These are phyloP conservation scores for Drosophila anomelani DNA, from an alignment of 2,888 invertebrate genomes.

Conservation along the genomic window DNA sequence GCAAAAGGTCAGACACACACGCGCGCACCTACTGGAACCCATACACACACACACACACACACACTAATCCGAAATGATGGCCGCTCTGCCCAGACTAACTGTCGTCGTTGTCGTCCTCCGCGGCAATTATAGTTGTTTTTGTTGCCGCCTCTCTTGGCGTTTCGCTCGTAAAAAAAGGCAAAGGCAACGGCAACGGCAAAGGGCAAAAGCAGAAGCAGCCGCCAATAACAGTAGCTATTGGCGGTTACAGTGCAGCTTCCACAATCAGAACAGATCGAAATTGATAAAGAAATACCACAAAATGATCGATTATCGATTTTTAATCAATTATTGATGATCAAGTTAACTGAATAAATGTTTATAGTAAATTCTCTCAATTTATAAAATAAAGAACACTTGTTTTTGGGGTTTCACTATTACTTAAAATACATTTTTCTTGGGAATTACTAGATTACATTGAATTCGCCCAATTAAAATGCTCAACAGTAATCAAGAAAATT, in stretches of 20 bases:
- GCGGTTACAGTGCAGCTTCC: conserved; percentile 1
- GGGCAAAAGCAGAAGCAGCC: conserved; percentile 1
- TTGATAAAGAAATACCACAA: fast-evolving
- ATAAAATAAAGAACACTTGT: not conserved
- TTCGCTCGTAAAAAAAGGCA: conserved; percentile 14
- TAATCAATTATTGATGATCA: not conserved
- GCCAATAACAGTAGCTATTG: conserved; percentile 7
- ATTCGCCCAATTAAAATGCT: too few relatives aligned
- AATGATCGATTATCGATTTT: not conserved
- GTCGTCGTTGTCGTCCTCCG: conserved; percentile 55
- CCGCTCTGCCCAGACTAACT: conserved; percentile 73
- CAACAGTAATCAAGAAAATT: too few relatives aligned
- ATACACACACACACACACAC: conserved; percentile 45
- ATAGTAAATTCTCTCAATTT: not conserved
- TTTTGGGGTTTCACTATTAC: not conserved
- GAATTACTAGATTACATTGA: too few relatives aligned
- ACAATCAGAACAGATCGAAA: not conserved
- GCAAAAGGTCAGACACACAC: conserved; percentile 72
- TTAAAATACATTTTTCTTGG: too few relatives aligned
- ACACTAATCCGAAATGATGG: conserved; percentile 77
- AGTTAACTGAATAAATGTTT: not conserved
- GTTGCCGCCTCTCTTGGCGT: conserved; percentile 3
- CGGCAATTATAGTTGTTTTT: conserved; percentile 24
- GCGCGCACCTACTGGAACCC: conserved; percentile 12
- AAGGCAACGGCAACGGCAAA: not conserved